Percentiles rank a stretch among this genome's conserved stretches.
phyloP scores from a whole-genome alignment of 2,888 invertebrate species.

The Oscheius sp. region DNA sequence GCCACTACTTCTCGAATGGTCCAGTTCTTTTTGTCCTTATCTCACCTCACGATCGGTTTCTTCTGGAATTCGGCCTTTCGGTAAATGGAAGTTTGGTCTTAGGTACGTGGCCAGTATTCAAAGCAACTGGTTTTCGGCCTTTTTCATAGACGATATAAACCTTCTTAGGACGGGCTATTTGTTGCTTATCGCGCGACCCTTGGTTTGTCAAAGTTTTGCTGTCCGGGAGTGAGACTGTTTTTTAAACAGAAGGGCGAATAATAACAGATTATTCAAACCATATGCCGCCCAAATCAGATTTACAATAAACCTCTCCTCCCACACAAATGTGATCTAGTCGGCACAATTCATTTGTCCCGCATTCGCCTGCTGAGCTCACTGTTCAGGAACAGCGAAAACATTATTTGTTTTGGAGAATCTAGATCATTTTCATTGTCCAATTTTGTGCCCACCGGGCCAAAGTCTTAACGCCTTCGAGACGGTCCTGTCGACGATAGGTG shows the following conservation, averaged over 20 bases:
- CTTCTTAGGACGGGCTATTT: background rate
- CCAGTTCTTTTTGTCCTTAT: background rate
- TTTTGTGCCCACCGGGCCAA: too few species aligned
- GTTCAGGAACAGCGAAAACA: too few species aligned
- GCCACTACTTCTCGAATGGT: background rate
- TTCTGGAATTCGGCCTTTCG: slow-evolving; percentile 14
- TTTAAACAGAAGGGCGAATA: background rate
- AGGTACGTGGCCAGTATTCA: background rate
- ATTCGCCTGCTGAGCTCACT: too few species aligned
- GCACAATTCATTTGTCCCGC: too few species aligned
- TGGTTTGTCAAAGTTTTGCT: too few species aligned
- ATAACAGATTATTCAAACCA: background rate
- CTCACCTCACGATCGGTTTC: background rate
- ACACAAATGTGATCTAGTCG: too few species aligned
- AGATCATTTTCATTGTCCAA: too few species aligned
- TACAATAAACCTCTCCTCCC: background rate
- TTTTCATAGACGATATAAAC: slow-evolving; percentile 2
- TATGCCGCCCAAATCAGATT: slow-evolving; percentile 11
- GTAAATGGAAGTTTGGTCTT: background rate
- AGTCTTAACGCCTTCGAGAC: too few species aligned
- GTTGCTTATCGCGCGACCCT: slow-evolving; percentile 3
- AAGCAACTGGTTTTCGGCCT: slow-evolving; percentile 7
- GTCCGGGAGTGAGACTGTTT: background rate
- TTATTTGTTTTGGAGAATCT: too few species aligned
- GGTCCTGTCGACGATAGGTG: slow-evolving; percentile 27